Evolutionary conservation across 2,113 vertebrate species (phyloP).

Genomic region (Prochilodus magdalenae): DNA sequence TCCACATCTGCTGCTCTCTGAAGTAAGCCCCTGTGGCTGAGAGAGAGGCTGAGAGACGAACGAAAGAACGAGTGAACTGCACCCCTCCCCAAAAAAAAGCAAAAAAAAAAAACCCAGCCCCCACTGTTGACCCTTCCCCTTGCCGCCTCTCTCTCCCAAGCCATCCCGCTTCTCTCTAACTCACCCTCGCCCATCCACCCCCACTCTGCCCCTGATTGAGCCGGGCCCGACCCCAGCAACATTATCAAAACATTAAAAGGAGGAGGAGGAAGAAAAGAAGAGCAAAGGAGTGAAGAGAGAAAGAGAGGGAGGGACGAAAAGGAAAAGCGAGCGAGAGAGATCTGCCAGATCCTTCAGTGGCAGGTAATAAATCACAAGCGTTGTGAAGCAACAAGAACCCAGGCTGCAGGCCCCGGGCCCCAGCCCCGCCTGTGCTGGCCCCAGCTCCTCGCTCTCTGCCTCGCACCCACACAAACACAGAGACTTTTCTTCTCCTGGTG

Average conservation of each 20-base stretch:
- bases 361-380: slow-evolving; percentile 75
- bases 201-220: slow-evolving; percentile 49
- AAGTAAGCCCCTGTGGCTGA: slow-evolving; percentile 74
- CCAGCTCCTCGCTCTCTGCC: slow-evolving; percentile 24
- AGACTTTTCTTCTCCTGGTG: slow-evolving; percentile 74
- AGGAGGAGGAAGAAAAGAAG: no score
- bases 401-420: slow-evolving; percentile 36
- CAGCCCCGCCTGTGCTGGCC: slow-evolving; percentile 29
- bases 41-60: not conserved
- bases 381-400: slow-evolving; percentile 69
- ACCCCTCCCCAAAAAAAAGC: no score
- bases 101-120: slow-evolving; percentile 6
- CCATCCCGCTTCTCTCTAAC: slow-evolving; percentile 43
- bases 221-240: slow-evolving; percentile 66
- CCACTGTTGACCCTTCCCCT: slow-evolving; percentile 64
- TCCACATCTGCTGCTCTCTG: slow-evolving; percentile 82
- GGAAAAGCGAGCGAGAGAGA: slow-evolving; percentile 59
- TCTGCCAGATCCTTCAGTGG: slow-evolving; percentile 68
- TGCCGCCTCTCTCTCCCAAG: slow-evolving; percentile 57
- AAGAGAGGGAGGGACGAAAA: slow-evolving; percentile 53
- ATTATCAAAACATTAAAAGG: slow-evolving; percentile 74
- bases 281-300: slow-evolving; percentile 18
- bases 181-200: no score
- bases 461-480: slow-evolving; percentile 65
- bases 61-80: not conserved